Base-by-base conservation (phyloP, 2,113 vertebrate genomes). In the Hystrix brachyura region DNA sequence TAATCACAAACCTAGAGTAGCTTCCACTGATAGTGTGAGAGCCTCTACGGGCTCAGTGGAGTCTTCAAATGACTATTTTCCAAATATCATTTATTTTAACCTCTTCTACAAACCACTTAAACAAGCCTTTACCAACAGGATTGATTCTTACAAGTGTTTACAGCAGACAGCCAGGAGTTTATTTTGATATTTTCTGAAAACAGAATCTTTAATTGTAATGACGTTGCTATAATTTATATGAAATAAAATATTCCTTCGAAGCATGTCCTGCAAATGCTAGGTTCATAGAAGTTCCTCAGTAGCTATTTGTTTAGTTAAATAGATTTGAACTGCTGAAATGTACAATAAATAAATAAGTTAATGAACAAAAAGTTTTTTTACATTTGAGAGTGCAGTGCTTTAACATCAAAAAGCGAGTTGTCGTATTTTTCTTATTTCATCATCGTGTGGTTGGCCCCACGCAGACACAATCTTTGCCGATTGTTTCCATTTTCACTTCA, bases 361-460 rank as follows among this genome's bases (percentile, higher is more conserved):
- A 57, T 17, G 32, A 15, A 27, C 48, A 48, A 15, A 87, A 4
- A 4, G 5, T 19, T 81, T 91, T 25, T 76, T 1, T 32, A 95
- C 80, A 78, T 81, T 81, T 79, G 55, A 60, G 32, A 87, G 29
- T 71, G 10, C 0, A 93, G 25, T 3, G n/a, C 69, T 83, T 59
- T 81, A 38, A 94, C 12, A 59, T 3, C 55, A 79, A 81, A 86
- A 82, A 85, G 32, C 59, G 71, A 43, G 48, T 79, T 69, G 7
- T 17, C 79, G 74, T 86, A 84, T 83, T 82, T 74, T 96, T 78
- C 76, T 83, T 48, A 64, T 95, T 89, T 89, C 21, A 65, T 79
- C 71, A 87, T 32, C 4, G 12, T 57, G 3, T 51, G 59, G 48
- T 94, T 92, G 76, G 27, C 18, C n/a, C 59, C 92, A 86, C 43